These are phyloP conservation scores for Cichladusa arquata DNA, from an alignment of 2,113 vertebrate species.

Conservation along the genomic window DNA sequence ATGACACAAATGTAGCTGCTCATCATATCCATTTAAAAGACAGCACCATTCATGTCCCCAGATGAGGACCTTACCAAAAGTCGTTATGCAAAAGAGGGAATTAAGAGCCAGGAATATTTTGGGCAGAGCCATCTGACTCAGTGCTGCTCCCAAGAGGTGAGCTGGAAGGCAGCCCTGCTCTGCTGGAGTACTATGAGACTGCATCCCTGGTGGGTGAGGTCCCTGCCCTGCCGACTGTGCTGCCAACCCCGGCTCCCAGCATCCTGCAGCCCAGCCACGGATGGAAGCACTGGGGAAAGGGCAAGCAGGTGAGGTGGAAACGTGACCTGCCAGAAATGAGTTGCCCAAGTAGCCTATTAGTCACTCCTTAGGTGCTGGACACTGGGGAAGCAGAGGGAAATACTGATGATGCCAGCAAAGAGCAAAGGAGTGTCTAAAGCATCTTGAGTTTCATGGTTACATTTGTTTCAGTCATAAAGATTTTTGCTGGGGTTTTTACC, in stretches of 20 bases:
- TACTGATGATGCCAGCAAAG: not conserved
- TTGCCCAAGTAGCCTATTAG: not conserved
- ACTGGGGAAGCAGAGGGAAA: not conserved
- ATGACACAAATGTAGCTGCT: not conserved
- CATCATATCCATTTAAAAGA: not conserved
- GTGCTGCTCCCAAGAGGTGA: not conserved
- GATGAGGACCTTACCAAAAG: not conserved
- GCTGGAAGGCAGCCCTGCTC: not conserved
- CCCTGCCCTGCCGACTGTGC: not conserved
- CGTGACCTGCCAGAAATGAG: not conserved
- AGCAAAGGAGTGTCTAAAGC: not conserved
- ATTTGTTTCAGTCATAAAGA: not conserved
- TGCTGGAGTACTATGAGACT: not conserved
- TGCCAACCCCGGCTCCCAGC: fast-evolving
- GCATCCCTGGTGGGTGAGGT: not conserved
- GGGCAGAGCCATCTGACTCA: not conserved
- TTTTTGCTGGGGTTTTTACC: not conserved
- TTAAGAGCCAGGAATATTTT: not conserved
- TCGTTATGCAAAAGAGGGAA: not conserved
- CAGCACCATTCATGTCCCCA: not conserved
- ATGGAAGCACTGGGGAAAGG: not conserved
- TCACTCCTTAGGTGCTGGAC: not conserved
- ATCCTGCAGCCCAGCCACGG: not conserved
- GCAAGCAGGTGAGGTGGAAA: not conserved
- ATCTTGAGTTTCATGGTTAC: not conserved